Evolutionary conservation across 2,888 invertebrate genomes (phyloP), one percentile per base, ranked within the genome.

Genomic region (Drosophila koepferae): DNA sequence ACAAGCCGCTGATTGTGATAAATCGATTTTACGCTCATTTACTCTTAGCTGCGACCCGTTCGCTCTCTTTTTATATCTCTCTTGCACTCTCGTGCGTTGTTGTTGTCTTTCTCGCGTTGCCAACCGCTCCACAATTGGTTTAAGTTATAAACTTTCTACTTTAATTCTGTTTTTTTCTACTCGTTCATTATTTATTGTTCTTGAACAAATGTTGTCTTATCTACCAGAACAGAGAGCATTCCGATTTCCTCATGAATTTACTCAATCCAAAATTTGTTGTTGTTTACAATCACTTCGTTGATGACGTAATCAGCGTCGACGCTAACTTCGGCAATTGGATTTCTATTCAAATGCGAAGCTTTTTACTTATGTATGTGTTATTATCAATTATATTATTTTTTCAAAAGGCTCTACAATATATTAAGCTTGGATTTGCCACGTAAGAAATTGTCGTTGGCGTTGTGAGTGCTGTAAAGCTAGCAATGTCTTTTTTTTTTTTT

Each of bases 1-100:
- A 44, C 71, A 76, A 66, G 70, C 75, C 80, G 82, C 60, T 63
- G 73, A 72, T 76, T 86, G 86, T 74, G 88, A 86, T 76, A 86
- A 86, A 86, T 86, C 86, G 86, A 86, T 86, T 86, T 81, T 81
- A 53, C 51, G 70, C 87, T 83, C 81, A 59, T 61, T 70, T 63
- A 20, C 49, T 48, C 59, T 72, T 63, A 60, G 66, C 59, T 63
- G 62, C 59, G 74, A 70, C 54, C 54, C 68, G 71, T 66, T 54
- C 61, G 53, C 56, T 55, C 67, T 63, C 71, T 61, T 55, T 55
- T 65, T 51, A 20, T 14, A 43, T 60, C 58, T 60, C 60, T 58
- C 41, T 59, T 23, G 8, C 34, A 14, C 51, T 64, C 48, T 58
- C 23, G 46, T 46, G 53, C 53, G 62, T 77, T 77, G 66, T 62